Conservation (phyloP, 2,113 vertebrate species). For the Corythornis madagascariensis region DNA sequence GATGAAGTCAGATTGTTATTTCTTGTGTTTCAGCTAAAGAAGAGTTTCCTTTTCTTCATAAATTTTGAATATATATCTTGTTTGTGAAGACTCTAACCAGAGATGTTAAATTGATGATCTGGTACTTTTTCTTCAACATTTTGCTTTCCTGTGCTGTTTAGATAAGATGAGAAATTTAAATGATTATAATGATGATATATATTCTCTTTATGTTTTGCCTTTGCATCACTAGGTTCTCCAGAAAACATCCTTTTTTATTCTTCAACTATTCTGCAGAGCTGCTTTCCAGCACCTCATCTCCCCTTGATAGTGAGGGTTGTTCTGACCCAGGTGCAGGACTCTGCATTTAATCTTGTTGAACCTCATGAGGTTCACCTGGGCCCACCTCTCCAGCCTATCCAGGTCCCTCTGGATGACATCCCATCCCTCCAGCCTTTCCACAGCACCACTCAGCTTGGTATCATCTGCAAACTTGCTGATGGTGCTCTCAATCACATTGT, state of each 20-base stretch:
- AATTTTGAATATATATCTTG: background rate
- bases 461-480: no score
- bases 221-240: background rate
- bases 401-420: no score
- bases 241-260: background rate
- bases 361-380: no score
- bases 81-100: background rate
- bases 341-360: no score
- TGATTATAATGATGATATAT: background rate
- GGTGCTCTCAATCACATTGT: no score
- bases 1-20: background rate
- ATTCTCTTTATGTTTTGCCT: background rate
- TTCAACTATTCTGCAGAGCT: background rate
- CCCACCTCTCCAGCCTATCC: no score
- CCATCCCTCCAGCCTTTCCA: no score
- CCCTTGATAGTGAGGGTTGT: no score
- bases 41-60: background rate
- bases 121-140: background rate
- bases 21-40: background rate
- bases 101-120: background rate
- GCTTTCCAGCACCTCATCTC: no score
- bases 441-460: no score
- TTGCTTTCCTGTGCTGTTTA: background rate
- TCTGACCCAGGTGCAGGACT: no score
- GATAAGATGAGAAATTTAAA: background rate